A percentile compares a stretch with the other conserved stretches of the same genome.
These are phyloP conservation scores for Heliconius sara DNA, from an alignment of 2,888 invertebrate genomes.

Conservation along the genomic window DNA sequence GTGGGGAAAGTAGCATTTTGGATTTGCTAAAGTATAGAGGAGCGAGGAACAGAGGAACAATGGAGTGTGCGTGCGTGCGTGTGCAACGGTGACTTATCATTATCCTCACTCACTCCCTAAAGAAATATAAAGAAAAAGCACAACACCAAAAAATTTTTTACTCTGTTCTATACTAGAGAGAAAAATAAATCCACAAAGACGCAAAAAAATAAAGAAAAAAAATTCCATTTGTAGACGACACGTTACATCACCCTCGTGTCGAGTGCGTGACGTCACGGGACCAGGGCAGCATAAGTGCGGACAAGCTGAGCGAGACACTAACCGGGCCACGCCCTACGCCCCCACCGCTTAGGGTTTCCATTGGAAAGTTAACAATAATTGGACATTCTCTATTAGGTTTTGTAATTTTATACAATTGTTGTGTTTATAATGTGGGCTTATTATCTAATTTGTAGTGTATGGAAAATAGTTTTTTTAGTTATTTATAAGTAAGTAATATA, in stretches of 20 bases:
- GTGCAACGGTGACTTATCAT: not conserved
- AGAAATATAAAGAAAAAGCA: not conserved
- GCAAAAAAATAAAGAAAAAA: not conserved
- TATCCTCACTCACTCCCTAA: not conserved
- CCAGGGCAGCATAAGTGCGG: slow-evolving; percentile 66
- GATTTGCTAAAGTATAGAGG: no score
- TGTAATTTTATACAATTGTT: slow-evolving; percentile 34
- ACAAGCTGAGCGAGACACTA: slow-evolving; percentile 49
- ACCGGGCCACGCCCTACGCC: slow-evolving; percentile 61
- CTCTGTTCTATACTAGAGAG: not conserved
- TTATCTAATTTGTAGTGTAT: not conserved
- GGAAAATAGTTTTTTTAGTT: not conserved
- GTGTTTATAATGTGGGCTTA: slow-evolving; percentile 6
- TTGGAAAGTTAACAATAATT: slow-evolving; percentile 48
- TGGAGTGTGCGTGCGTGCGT: no score
- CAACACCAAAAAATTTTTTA: not conserved
- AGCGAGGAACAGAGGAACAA: no score
- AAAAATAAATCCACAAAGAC: not conserved
- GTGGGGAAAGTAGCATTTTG: no score
- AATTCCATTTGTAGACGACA: not conserved
- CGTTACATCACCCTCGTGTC: slow-evolving; percentile 37
- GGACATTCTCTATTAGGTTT: slow-evolving; percentile 40
- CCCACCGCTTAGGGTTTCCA: slow-evolving; percentile 55
- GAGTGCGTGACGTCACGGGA: slow-evolving; percentile 54
- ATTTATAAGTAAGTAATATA: not conserved